Evolutionary conservation across 2,113 vertebrate species (phyloP).

Genomic region (Hipposideros armiger): DNA sequence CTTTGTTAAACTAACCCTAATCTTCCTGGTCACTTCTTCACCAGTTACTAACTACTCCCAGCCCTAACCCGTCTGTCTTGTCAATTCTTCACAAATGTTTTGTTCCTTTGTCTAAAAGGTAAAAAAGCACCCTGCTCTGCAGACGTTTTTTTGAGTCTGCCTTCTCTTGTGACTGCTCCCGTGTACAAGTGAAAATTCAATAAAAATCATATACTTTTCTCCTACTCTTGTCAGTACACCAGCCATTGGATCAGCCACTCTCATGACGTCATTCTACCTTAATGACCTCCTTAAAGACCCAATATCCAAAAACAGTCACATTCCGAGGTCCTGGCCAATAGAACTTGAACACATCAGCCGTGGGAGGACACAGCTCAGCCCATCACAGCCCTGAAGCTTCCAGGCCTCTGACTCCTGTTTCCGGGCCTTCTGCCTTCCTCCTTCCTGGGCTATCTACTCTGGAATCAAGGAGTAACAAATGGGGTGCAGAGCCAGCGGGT

Average conservation of each 20-base stretch:
- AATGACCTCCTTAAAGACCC: background rate
- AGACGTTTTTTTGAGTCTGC: background rate
- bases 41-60: no score
- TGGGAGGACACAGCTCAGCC: background rate
- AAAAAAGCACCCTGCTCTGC: background rate
- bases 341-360: background rate
- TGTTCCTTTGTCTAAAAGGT: background rate
- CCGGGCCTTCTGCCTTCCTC: background rate
- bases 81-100: background rate
- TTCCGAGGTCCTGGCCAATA: background rate
- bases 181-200: background rate
- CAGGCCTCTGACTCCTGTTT: background rate
- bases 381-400: background rate
- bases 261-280: background rate
- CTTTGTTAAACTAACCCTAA: background rate
- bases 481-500: background rate
- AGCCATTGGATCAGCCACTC: background rate
- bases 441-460: background rate
- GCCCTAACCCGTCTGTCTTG: background rate
- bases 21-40: background rate
- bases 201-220: background rate
- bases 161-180: background rate
- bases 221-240: background rate
- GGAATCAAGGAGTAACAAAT: background rate
- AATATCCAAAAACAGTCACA: no score